A percentile compares a stretch with the other conserved stretches of the same genome.
Conservation (phyloP, 2,797 vertebrate species). For the Sebastes alutus region DNA sequence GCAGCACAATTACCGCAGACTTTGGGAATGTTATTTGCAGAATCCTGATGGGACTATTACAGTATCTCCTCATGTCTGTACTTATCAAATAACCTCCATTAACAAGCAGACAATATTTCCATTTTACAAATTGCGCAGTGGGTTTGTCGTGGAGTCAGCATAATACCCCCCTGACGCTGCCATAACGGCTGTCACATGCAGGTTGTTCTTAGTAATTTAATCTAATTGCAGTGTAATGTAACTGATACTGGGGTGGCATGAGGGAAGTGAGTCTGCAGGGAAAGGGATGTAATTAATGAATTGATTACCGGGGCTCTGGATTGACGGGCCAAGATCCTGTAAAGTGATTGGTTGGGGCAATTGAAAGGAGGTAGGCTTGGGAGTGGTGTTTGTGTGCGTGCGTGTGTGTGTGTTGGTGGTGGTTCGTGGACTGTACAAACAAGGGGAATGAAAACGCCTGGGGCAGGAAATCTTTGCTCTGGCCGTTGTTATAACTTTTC, state of each 20-base stretch:
- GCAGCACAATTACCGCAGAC: not conserved
- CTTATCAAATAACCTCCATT: conserved; percentile 54
- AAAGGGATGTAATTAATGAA: conserved; percentile 75
- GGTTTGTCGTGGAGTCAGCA: conserved; percentile 45
- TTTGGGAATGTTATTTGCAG: not conserved
- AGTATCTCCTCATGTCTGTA: conserved; percentile 4
- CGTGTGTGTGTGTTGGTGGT: not conserved
- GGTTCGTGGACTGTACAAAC: conserved; percentile 25
- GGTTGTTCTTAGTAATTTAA: conserved; percentile 75
- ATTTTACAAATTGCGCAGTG: conserved; percentile 51
- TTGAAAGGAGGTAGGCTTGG: not conserved
- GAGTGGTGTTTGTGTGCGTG: not conserved
- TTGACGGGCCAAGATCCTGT: conserved; percentile 58
- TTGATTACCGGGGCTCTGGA: conserved; percentile 69
- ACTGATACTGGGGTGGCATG: conserved; percentile 68
- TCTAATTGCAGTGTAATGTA: conserved; percentile 69
- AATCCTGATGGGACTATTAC: not conserved
- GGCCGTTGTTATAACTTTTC: conserved; percentile 43
- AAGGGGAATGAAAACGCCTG: conserved; percentile 19
- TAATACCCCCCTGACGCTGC: conserved; percentile 29
- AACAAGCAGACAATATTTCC: conserved; percentile 55
- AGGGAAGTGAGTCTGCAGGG: conserved; percentile 65
- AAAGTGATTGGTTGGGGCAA: conserved; percentile 46
- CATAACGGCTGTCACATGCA: conserved; percentile 55
- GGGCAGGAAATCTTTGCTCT: conserved; percentile 38